phyloP scores from a whole-genome alignment of 2,113 vertebrate species.

The Uria lomvia region DNA sequence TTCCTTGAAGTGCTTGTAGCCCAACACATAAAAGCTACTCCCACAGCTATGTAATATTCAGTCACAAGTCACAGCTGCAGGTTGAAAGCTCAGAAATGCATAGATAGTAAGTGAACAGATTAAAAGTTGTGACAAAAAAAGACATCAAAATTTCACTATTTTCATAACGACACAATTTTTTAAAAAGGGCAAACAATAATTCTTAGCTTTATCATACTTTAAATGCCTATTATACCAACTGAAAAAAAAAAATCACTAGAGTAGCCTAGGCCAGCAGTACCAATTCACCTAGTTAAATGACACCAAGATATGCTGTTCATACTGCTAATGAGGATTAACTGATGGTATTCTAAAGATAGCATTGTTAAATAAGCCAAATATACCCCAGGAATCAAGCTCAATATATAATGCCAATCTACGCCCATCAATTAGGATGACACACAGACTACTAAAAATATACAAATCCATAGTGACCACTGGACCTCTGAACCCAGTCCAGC shows the following conservation, averaged over 20 bases:
- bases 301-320: constrained; percentile 53
- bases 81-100: neutral
- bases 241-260: neutral
- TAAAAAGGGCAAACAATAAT: neutral
- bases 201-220: neutral
- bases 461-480: neutral
- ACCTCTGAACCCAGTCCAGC: neutral
- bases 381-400: constrained; percentile 61
- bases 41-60: neutral
- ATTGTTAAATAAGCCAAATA: constrained; percentile 68
- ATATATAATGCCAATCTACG: constrained; percentile 40
- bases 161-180: neutral
- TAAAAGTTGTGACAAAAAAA: neutral
- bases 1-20: constrained; percentile 31
- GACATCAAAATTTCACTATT: neutral
- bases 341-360: constrained; percentile 62
- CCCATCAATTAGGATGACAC: constrained; percentile 54
- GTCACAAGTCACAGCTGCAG: neutral
- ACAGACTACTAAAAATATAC: constrained; percentile 41
- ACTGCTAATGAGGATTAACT: constrained; percentile 63
- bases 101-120: neutral
- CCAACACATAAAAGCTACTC: constrained; percentile 30
- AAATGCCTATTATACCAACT: neutral
- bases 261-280: neutral
- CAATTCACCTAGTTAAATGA: constrained; percentile 60